A percentile compares a stretch with the other conserved stretches of the same genome.
phyloP scores from a whole-genome alignment of 2,113 vertebrate species.

The Trinectes maculatus region DNA sequence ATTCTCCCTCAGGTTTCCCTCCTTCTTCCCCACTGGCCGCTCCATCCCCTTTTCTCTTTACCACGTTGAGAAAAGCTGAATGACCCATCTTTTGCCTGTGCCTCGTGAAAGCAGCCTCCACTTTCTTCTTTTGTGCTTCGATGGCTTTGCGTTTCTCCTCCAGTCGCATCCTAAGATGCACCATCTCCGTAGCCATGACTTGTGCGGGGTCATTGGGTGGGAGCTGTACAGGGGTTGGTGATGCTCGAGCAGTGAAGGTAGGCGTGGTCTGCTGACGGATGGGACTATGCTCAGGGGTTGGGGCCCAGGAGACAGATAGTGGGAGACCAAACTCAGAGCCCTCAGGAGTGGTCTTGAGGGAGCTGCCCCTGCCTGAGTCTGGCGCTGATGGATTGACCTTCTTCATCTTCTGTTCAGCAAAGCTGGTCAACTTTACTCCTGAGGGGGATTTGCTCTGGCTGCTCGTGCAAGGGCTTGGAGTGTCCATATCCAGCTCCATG shows the following conservation, averaged over 20 bases:
- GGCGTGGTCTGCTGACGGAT: conserved; percentile 72
- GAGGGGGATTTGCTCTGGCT: conserved; percentile 89
- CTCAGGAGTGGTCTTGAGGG: conserved; percentile 94
- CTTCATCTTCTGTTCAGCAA: conserved; percentile 94
- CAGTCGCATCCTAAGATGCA: conserved; percentile 92
- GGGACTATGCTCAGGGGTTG: conserved; percentile 87
- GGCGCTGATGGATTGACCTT: conserved; percentile 88
- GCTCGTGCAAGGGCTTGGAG: conserved; percentile 89
- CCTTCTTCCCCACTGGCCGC: conserved; percentile 87
- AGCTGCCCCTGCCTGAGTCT: conserved; percentile 84
- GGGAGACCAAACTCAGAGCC: conserved; percentile 92
- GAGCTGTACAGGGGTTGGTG: conserved; percentile 53
- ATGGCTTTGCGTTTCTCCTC: conserved; percentile 97
- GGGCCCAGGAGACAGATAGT: conserved; percentile 90
- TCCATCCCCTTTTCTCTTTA: conserved; percentile 91
- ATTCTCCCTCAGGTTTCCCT: conserved; percentile 76
- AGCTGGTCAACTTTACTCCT: conserved; percentile 93
- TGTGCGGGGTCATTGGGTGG: conserved; percentile 89
- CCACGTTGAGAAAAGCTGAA: conserved; percentile 93
- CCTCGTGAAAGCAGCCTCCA: conserved; percentile 93
- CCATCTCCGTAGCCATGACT: conserved; percentile 95
- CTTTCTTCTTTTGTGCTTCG: conserved; percentile 97
- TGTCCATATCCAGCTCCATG: conserved; percentile 95
- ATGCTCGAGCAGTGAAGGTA: conserved; percentile 18
- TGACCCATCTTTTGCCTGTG: conserved; percentile 97